Conservation (phyloP, 2,797 vertebrate genomes). For the Tadarida brasiliensis region DNA sequence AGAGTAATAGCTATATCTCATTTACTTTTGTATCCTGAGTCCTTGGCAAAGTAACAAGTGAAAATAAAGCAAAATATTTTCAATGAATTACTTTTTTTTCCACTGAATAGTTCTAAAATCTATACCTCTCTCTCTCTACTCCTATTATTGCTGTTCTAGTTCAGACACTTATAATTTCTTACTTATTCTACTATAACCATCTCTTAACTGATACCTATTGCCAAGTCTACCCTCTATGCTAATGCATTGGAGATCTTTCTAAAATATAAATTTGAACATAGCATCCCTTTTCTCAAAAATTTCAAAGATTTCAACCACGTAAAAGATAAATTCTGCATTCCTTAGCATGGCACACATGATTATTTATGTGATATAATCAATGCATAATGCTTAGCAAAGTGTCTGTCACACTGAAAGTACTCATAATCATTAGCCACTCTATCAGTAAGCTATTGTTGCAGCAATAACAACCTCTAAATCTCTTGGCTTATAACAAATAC, state of each 20-base stretch:
- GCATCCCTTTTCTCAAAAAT: background rate
- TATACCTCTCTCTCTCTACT: background rate
- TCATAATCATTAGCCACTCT: background rate
- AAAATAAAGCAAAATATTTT: background rate
- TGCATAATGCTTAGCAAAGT: background rate
- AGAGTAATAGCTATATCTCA: background rate
- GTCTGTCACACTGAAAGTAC: background rate
- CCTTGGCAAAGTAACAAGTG: background rate
- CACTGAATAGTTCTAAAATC: background rate
- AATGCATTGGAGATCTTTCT: background rate
- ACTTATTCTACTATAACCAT: background rate
- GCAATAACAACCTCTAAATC: background rate
- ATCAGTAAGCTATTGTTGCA: background rate
- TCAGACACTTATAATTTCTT: background rate
- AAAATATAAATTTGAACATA: background rate
- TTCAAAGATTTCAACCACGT: background rate
- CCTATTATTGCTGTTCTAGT: background rate
- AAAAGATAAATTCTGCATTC: background rate
- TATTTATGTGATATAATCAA: background rate
- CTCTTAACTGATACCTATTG: background rate
- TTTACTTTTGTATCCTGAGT: background rate
- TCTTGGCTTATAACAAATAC: background rate
- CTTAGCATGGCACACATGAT: background rate
- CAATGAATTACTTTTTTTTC: background rate
- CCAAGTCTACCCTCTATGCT: background rate